Base-by-base conservation (phyloP, 1,140 invertebrate species). In the Lasaia peninsularis region DNA sequence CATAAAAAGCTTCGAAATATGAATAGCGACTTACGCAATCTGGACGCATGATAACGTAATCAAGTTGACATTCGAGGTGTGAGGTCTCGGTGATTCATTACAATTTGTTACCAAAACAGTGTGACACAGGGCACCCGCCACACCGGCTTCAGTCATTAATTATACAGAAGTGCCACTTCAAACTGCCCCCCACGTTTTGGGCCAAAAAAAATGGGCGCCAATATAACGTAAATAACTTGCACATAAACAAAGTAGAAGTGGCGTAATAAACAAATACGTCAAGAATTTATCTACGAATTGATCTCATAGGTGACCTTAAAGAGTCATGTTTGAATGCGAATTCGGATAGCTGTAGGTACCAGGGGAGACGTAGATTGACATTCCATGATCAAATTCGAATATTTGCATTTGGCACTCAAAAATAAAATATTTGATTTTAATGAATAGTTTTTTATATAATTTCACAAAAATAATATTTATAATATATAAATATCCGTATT, bases 21-120 rank as follows among this genome's bases (percentile, higher is more conserved):
- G 24, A n/a, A 44, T 4, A 48, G 44, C 11, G 18, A 10, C 24
- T 6, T 11, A 18, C 28, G 65, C 33, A 56, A 56, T 52, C 48
- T 34, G 34, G 35, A 34, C 9, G 31, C 50, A 44, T 59, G 71
- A 78, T 84, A 73, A 83, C 77, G 73, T 78, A 72, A 80, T 78
- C 63, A 53, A 63, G 61, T 69, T 65, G 70, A 73, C 67, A 73
- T 79, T 75, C 72, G 50, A 73, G 70, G 75, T 83, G 82, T 85
- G 80, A 73, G 85, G 81, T 86, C 85, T 73, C 58, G 56, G 71
- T 75, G 63, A 81, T 81, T 83, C 71, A 76, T 81, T 78, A 86
- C 74, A 79, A 86, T 80, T 82, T 84, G 80, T 85, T 80, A 80
- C 79, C 85, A 82, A 83, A 88, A 86, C 81, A 86, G 63, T 80